phyloP scores from a whole-genome alignment of 2,113 vertebrate species.

The Pachypanchax playfairii region DNA sequence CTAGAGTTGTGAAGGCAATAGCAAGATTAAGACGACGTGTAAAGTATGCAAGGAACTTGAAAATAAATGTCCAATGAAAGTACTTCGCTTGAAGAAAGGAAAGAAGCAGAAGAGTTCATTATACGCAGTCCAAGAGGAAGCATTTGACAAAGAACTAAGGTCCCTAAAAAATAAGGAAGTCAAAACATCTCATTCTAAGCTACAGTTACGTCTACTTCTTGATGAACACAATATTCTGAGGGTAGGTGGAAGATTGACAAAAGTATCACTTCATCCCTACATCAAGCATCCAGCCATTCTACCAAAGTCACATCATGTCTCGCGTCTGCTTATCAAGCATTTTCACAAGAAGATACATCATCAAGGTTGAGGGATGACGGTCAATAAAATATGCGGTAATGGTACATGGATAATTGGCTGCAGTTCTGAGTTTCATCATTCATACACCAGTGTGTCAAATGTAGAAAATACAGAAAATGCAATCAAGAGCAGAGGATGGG shows the following conservation, averaged over 20 bases:
- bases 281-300: slow-evolving; percentile 3
- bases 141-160: neutral
- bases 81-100: neutral
- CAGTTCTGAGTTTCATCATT: neutral
- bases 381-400: neutral
- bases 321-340: neutral
- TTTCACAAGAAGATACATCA: neutral
- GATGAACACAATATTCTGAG: neutral
- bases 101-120: neutral
- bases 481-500: slow-evolving; percentile 1
- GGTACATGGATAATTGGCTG: neutral
- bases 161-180: neutral
- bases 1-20: neutral
- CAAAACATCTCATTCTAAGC: neutral
- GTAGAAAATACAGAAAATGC: neutral
- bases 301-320: neutral
- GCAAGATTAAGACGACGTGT: neutral
- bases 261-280: neutral
- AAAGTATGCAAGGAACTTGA: neutral
- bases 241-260: neutral
- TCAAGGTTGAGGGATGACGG: slow-evolving; percentile 4
- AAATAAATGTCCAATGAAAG: neutral
- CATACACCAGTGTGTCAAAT: neutral
- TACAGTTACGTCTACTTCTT: neutral
- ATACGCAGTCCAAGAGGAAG: neutral